Conservation (phyloP, 2,888 invertebrate species). For the Maniola hyperantus region DNA sequence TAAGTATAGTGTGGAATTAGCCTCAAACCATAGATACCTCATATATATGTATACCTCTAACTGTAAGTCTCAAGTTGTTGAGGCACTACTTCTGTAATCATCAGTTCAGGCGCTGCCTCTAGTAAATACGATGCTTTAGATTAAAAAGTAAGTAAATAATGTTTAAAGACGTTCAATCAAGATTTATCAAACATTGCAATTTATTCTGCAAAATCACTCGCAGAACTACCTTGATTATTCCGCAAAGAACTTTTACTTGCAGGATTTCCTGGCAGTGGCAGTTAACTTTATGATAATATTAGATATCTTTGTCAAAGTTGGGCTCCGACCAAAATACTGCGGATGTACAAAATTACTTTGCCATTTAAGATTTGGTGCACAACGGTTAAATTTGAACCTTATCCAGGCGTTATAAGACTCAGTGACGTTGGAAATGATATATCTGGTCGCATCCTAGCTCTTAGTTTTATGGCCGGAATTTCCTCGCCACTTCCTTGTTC, state of each 20-base stretch:
- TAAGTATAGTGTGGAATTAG: too few species aligned
- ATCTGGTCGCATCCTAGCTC: conserved; percentile 37
- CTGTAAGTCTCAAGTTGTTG: too few species aligned
- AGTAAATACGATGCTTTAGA: too few species aligned
- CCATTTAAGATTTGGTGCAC: conserved; percentile 17
- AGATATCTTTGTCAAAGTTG: conserved; percentile 26
- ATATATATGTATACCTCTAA: too few species aligned
- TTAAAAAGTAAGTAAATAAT: not conserved
- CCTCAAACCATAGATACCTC: too few species aligned
- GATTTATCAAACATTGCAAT: not conserved
- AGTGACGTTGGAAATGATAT: conserved; percentile 22
- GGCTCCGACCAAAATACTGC: conserved; percentile 21
- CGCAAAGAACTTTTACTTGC: conserved; percentile 1
- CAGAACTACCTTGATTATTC: not conserved
- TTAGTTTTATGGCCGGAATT: conserved; percentile 47
- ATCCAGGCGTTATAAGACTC: conserved; percentile 19
- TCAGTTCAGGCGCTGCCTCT: too few species aligned
- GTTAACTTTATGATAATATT: conserved; percentile 25
- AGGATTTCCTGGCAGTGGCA: not conserved
- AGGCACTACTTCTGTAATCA: too few species aligned
- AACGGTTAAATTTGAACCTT: conserved; percentile 20
- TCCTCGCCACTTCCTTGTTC: conserved; percentile 42
- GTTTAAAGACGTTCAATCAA: too few species aligned
- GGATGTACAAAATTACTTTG: conserved; percentile 31
- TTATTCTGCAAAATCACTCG: too few species aligned